Evolutionary conservation across 2,888 invertebrate genomes (phyloP).

Genomic region (Tuberolachnus salignus): DNA sequence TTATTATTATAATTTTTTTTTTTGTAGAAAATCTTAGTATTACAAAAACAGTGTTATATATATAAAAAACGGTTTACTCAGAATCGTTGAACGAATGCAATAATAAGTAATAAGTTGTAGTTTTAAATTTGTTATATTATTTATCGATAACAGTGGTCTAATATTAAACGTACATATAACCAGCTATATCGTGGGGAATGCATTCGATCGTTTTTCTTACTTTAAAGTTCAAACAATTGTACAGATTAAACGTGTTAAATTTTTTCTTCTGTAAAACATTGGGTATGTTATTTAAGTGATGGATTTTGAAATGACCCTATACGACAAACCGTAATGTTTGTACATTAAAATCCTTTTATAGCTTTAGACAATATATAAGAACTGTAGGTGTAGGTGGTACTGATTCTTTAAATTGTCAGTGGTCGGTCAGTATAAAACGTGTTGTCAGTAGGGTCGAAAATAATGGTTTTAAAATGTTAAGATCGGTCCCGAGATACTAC

Average conservation of each 20-base stretch:
- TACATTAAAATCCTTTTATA: conserved; percentile 36
- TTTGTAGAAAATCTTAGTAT: no score
- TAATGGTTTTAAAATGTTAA: conserved; percentile 34
- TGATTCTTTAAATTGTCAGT: conserved; percentile 6
- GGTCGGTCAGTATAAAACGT: background rate
- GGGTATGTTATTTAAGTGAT: background rate
- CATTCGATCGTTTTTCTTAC: no score
- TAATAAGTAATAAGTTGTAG: no score
- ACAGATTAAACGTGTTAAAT: background rate
- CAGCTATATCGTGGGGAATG: no score
- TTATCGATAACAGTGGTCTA: no score
- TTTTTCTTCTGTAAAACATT: conserved; percentile 18
- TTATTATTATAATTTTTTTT: no score
- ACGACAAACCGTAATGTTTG: background rate
- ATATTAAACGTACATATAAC: no score
- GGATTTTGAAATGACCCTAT: conserved; percentile 2
- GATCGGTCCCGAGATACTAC: background rate
- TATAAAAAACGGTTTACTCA: no score
- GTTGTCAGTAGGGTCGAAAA: conserved; percentile 22
- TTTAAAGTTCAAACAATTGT: no score
- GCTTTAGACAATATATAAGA: background rate
- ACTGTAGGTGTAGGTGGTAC: background rate
- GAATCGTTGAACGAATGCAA: no score
- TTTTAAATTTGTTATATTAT: no score
- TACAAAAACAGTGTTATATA: no score